Evolutionary conservation across 2,888 invertebrate genomes (phyloP).

Genomic region (Ecliptopera silaceata): DNA sequence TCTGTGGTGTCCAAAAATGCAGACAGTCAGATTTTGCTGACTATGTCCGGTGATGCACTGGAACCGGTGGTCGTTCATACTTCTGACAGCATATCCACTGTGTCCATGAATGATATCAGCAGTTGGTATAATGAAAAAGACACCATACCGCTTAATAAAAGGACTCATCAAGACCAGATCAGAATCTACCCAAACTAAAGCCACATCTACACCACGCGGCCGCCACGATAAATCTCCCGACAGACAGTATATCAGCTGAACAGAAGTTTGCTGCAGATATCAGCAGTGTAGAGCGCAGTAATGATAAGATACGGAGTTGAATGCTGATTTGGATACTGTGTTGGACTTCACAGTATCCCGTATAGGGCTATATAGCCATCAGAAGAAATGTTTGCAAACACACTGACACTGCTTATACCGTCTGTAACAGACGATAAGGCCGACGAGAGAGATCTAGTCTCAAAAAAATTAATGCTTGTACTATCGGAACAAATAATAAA

Average conservation of each 20-base stretch:
- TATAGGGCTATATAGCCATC: no score
- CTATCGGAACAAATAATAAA: no score
- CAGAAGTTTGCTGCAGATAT: slow-evolving; percentile 69
- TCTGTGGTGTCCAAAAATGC: slow-evolving; percentile 67
- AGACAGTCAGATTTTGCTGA: slow-evolving; percentile 59
- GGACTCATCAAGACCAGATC: neutral
- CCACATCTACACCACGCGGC: slow-evolving; percentile 3
- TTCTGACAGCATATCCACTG: slow-evolving; percentile 74
- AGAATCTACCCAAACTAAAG: neutral
- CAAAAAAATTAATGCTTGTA: no score
- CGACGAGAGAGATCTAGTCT: no score
- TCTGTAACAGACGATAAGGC: no score
- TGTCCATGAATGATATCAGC: slow-evolving; percentile 85
- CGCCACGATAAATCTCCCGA: slow-evolving; percentile 40
- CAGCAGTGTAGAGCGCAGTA: slow-evolving; percentile 61
- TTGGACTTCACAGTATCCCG: no score
- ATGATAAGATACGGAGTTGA: slow-evolving; percentile 79
- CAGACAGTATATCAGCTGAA: slow-evolving; percentile 55
- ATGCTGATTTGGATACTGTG: slow-evolving; percentile 87
- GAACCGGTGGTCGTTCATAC: slow-evolving; percentile 66
- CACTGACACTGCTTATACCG: no score
- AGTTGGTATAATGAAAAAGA: slow-evolving; percentile 85
- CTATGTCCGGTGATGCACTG: slow-evolving; percentile 64
- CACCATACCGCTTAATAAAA: slow-evolving; percentile 35
- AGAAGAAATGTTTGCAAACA: no score